Evolutionary conservation across 2,888 invertebrate species (phyloP).

Genomic region (Sialis lutaria): DNA sequence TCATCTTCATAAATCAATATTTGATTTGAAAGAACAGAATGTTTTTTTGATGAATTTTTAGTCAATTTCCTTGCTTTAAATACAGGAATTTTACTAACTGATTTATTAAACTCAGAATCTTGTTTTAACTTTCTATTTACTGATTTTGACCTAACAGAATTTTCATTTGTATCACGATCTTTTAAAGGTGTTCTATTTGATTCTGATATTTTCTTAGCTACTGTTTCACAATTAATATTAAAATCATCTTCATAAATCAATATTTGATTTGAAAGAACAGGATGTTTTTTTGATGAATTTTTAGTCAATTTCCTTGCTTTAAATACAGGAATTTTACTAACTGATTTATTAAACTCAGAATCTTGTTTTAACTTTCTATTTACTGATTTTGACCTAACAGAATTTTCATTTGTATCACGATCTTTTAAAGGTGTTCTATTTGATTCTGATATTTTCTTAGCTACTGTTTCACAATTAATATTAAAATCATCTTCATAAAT

Average conservation of each 20-base stretch:
- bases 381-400: too few species aligned
- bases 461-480: too few species aligned
- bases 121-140: conserved; percentile 13
- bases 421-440: too few species aligned
- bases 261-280: conserved; percentile 11
- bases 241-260: conserved; percentile 40
- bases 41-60: too few species aligned
- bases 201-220: conserved; percentile 21
- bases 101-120: background rate
- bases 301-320: too few species aligned
- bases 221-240: conserved; percentile 15
- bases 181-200: conserved; percentile 20
- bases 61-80: conserved; percentile 14
- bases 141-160: conserved; percentile 11
- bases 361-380: too few species aligned
- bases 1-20: conserved; percentile 41
- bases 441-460: too few species aligned
- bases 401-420: too few species aligned
- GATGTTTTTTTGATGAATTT: too few species aligned
- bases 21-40: background rate
- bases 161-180: conserved; percentile 15
- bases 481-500: too few species aligned
- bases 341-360: too few species aligned
- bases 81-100: conserved; percentile 21
- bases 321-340: too few species aligned